These are phyloP conservation scores for Arnoldichthys spilopterus DNA, from an alignment of 2,797 vertebrate genomes.

Conservation along the genomic window DNA sequence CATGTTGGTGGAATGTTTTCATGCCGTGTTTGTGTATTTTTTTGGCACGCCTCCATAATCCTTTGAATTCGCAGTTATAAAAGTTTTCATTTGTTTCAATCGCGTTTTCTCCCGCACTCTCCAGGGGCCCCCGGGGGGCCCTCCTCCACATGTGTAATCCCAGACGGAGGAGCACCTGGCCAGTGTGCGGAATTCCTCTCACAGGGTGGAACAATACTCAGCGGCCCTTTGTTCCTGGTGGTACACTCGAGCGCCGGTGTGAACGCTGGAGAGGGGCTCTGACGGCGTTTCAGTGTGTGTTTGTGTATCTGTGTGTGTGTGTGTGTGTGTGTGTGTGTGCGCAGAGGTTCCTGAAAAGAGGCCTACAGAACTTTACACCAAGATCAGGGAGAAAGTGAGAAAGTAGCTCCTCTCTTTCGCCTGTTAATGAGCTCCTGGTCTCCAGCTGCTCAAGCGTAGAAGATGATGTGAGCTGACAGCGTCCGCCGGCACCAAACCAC, in stretches of 20 bases:
- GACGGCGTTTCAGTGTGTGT: constrained; percentile 45
- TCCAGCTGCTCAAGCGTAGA: too few species aligned
- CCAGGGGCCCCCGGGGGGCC: constrained; percentile 46
- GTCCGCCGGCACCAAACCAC: too few species aligned
- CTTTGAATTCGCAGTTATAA: constrained; percentile 38
- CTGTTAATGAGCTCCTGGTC: too few species aligned
- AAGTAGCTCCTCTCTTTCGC: too few species aligned
- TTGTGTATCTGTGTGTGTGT: constrained; percentile 24
- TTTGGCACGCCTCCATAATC: constrained; percentile 24
- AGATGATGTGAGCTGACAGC: too few species aligned
- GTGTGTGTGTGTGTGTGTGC: constrained; percentile 38
- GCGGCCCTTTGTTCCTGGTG: constrained; percentile 62
- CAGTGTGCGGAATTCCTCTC: constrained; percentile 72
- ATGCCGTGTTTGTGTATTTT: constrained; percentile 43
- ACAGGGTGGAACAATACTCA: constrained; percentile 73
- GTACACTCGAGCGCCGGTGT: constrained; percentile 61
- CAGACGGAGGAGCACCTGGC: constrained; percentile 47
- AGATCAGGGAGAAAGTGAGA: too few species aligned
- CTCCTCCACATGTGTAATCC: constrained; percentile 48
- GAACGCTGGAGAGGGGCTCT: constrained; percentile 60
- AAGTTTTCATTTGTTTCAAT: constrained; percentile 53
- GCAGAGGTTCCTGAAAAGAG: too few species aligned
- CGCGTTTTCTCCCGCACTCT: constrained; percentile 42
- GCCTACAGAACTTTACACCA: too few species aligned
- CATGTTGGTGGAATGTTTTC: constrained; percentile 34